A percentile compares a stretch with the other conserved stretches of the same genome.
Conservation (phyloP, 64 coral and sea anemone species). For the Hydrozoanthus tunicans region DNA sequence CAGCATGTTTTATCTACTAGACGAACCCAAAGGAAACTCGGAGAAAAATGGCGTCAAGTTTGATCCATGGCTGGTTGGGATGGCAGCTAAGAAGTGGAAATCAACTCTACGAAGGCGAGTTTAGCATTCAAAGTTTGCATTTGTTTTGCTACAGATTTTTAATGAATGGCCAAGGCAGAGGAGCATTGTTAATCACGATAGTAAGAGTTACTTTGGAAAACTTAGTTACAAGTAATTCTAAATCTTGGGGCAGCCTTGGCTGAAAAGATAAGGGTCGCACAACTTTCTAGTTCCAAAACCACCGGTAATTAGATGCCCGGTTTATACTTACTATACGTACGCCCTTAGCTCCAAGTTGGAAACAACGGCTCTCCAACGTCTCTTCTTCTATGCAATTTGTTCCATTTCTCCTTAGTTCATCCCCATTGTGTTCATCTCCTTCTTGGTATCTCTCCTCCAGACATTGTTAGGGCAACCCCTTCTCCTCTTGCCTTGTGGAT, state of each 20-base stretch:
- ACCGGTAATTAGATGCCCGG: no score
- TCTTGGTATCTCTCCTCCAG: not conserved
- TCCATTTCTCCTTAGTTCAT: not conserved
- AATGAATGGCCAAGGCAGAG: no score
- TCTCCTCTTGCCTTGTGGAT: not conserved
- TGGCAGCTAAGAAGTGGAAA: conserved; percentile 86
- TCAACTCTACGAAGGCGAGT: conserved; percentile 28
- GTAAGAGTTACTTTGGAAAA: no score
- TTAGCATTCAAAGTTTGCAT: not conserved
- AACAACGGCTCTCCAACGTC: not conserved
- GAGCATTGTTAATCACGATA: no score
- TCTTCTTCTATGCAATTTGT: not conserved
- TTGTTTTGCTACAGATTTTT: no score
- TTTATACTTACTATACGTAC: no score
- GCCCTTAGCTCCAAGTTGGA: no score
- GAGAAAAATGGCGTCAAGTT: not conserved
- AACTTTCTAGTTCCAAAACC: no score
- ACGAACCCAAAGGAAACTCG: conserved; percentile 34
- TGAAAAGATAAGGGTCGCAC: no score
- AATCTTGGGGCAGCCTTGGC: no score
- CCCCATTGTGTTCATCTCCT: not conserved
- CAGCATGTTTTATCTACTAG: conserved; percentile 78
- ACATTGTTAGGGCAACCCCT: not conserved
- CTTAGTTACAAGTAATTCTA: no score
- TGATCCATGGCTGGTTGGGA: conserved; percentile 73